phyloP scores from a whole-genome alignment of 2,113 vertebrate species.

The Pan paniscus region DNA sequence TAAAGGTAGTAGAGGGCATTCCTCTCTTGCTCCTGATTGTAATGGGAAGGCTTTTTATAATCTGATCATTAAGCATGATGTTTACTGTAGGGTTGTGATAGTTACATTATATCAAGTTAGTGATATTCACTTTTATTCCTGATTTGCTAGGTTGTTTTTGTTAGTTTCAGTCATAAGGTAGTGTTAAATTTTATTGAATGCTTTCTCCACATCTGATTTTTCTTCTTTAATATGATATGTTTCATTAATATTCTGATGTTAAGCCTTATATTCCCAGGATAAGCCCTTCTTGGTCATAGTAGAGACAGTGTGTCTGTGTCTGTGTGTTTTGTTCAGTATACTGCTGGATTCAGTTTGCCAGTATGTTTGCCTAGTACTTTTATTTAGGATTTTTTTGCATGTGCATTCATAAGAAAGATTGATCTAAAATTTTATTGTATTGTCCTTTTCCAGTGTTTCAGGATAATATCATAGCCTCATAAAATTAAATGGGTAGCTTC shows the following conservation, averaged over 20 bases:
- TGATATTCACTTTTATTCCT: not conserved
- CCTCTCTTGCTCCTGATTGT: not conserved
- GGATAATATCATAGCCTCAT: not conserved
- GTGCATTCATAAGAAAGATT: not conserved
- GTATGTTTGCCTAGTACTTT: not conserved
- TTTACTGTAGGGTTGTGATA: not conserved
- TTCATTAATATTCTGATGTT: not conserved
- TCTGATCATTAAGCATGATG: not conserved
- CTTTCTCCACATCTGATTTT: constrained; percentile 6
- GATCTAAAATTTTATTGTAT: not conserved
- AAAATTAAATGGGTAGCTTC: not conserved
- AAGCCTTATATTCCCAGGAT: not conserved
- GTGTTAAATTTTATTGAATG: not conserved
- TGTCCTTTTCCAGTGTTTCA: not conserved
- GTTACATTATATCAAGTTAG: not conserved
- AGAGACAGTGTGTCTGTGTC: not conserved
- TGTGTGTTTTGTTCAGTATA: not conserved
- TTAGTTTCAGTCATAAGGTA: not conserved
- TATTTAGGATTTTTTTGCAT: not conserved
- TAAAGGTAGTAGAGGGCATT: not conserved
- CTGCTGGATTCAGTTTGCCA: not conserved
- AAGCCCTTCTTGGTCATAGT: not conserved
- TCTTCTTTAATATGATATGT: not conserved
- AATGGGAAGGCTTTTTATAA: not conserved
- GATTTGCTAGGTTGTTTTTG: not conserved